Conservation (phyloP, 2,797 vertebrate species). For the Chromis chromis region DNA sequence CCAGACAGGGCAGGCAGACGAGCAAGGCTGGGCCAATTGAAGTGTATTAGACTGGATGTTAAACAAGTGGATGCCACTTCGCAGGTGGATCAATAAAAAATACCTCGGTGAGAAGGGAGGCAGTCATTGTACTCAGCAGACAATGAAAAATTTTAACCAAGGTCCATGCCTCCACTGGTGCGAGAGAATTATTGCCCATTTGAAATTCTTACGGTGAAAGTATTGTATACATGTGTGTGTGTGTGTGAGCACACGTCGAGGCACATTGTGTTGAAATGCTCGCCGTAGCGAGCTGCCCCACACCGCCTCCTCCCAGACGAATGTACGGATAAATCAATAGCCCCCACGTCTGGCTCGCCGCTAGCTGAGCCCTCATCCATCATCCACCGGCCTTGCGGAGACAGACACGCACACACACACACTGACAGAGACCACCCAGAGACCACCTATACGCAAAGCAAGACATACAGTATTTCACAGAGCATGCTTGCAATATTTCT, state of each 20-base stretch:
- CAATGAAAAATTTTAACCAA: conserved; percentile 55
- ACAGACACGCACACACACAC: conserved; percentile 48
- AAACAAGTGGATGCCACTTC: conserved; percentile 77
- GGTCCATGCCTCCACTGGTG: conserved; percentile 25
- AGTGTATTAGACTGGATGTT: conserved; percentile 74
- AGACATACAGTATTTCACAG: conserved; percentile 44
- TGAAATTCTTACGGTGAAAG: conserved; percentile 45
- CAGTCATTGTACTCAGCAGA: conserved; percentile 59
- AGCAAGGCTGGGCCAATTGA: conserved; percentile 51
- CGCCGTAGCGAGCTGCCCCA: conserved; percentile 4
- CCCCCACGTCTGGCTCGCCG: conserved; percentile 63
- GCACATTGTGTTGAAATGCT: conserved; percentile 58
- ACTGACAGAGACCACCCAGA: conserved; percentile 64
- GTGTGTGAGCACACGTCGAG: conserved; percentile 3
- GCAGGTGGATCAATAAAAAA: conserved; percentile 70
- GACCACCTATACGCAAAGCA: conserved; percentile 52
- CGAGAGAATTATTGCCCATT: conserved; percentile 51
- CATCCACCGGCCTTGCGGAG: conserved; percentile 63
- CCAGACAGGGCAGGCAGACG: conserved; percentile 16
- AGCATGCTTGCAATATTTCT: conserved; percentile 42
- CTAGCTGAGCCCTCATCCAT: conserved; percentile 77
- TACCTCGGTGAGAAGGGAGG: conserved; percentile 52
- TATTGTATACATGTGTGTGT: conserved; percentile 2
- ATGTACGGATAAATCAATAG: conserved; percentile 81
- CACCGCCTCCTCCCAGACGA: conserved; percentile 64